Conservation (phyloP, 2,797 vertebrate genomes). For the Phrynocephalus forsythii region DNA sequence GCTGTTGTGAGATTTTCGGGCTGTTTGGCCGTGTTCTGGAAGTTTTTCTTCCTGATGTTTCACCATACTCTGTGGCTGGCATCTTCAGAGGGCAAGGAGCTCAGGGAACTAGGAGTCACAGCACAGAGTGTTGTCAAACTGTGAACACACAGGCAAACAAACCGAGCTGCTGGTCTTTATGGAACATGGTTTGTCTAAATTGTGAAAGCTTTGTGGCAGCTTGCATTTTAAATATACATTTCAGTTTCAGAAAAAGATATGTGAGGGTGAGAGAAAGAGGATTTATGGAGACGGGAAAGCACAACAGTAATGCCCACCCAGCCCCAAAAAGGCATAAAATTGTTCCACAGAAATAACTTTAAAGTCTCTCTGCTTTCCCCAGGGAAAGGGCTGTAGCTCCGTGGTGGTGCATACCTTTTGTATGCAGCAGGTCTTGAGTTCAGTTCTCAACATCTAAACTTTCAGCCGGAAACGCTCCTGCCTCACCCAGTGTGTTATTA, state of each 20-base stretch:
- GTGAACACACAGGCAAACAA: background rate
- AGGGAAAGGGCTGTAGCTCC: background rate
- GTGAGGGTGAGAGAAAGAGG: background rate
- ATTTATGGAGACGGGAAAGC: background rate
- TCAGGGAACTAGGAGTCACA: too few species aligned
- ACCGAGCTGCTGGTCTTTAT: background rate
- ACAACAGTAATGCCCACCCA: background rate
- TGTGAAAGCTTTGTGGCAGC: background rate
- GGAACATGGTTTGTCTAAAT: background rate
- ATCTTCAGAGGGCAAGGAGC: too few species aligned
- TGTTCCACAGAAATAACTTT: background rate
- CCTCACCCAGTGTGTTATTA: too few species aligned
- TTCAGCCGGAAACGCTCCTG: too few species aligned
- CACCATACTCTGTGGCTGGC: too few species aligned
- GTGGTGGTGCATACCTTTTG: background rate
- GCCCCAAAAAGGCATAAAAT: background rate
- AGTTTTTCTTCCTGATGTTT: too few species aligned
- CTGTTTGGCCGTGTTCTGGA: too few species aligned
- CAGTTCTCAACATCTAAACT: too few species aligned
- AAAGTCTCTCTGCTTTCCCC: background rate
- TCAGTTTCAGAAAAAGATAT: constrained; percentile 7
- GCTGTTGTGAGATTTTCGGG: too few species aligned
- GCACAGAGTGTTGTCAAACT: background rate
- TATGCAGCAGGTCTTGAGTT: background rate
- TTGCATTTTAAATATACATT: background rate